A percentile compares a stretch with the other conserved stretches of the same genome.
Evolutionary conservation across 2,888 invertebrate species (phyloP).

Genomic region (Luperina testacea): DNA sequence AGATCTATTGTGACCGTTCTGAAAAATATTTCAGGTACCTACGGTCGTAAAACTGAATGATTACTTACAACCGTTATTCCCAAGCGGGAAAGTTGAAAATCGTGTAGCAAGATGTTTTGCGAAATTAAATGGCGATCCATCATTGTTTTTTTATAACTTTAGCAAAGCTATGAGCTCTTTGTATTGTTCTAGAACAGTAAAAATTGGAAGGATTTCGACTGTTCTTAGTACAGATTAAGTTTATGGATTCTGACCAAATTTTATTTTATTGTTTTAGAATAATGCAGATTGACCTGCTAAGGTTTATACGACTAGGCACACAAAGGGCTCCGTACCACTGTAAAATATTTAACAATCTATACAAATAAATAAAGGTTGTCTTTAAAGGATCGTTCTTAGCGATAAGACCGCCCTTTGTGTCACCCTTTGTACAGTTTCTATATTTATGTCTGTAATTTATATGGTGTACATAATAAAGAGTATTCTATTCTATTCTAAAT

Average conservation of each 20-base stretch:
- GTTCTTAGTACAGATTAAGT: conserved; percentile 30
- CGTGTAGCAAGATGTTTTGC: conserved; percentile 8
- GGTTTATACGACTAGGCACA: neutral
- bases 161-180: conserved; percentile 24
- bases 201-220: conserved; percentile 34
- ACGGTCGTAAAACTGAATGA: conserved; percentile 35
- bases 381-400: too few relatives aligned
- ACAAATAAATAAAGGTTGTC: too few relatives aligned
- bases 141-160: conserved; percentile 45
- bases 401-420: too few relatives aligned
- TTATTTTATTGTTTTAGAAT: conserved; percentile 10
- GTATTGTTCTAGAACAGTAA: conserved; percentile 21
- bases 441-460: too few relatives aligned
- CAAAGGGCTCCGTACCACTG: neutral
- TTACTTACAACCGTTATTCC: neutral
- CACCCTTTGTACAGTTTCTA: too few relatives aligned
- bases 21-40: conserved; percentile 55
- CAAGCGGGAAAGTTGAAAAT: conserved; percentile 31
- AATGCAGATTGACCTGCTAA: neutral
- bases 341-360: too few relatives aligned
- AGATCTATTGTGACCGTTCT: conserved; percentile 37
- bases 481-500: too few relatives aligned
- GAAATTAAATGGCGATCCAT: conserved; percentile 16
- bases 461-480: too few relatives aligned
- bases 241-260: conserved; percentile 6